Base-by-base conservation (phyloP, 2,797 vertebrate genomes). In the Danio aesculapii region DNA sequence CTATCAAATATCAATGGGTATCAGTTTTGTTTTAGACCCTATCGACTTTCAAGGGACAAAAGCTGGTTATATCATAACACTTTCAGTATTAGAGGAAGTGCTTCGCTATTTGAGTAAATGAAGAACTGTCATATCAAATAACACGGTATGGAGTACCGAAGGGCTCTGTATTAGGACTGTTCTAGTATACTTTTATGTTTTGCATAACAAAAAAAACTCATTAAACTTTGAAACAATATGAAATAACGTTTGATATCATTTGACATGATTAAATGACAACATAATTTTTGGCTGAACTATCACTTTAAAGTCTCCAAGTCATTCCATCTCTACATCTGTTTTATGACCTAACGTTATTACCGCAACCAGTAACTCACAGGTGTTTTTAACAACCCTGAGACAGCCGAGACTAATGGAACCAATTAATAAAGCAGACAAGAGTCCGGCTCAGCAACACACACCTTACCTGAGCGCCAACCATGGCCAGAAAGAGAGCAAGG, bases 371-470 rank as follows among this genome's bases (percentile, higher is more conserved):
- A 83, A 81, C 47, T 81, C 81, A 83, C 70, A 73, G 69, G 81
- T 77, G 75, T 59, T 63, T 69, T 69, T 61, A 64, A 49, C 11
- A 30, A n/a, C 39, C 10, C 30, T n/a, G 44, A 61, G 63, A 75
- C 74, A 70, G 52, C 64, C 46, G 70, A 85, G 75, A 81, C 69
- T 74, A 81, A 85, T 81, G 58, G 74, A 81, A 68, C 16, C 74
- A 83, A 85, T 85, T 85, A 83, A 68, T 77, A 81, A 12, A 14
- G n/a, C 77, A 59, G 73, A 81, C 73, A 30, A 77, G 74, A 83
- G 81, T 75, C 39, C 55, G 39, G 78, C 55, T 70, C 67, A 47
- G 19, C 41, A 63, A 62, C 44, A 43, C 44, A 80, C 47, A 76
- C 57, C 75, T 70, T 16, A 53, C 71, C 70, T 64, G 21, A n/a